These are phyloP conservation scores for Oncorhynchus gorbuscha DNA, from an alignment of 2,113 vertebrate species.

Conservation along the genomic window DNA sequence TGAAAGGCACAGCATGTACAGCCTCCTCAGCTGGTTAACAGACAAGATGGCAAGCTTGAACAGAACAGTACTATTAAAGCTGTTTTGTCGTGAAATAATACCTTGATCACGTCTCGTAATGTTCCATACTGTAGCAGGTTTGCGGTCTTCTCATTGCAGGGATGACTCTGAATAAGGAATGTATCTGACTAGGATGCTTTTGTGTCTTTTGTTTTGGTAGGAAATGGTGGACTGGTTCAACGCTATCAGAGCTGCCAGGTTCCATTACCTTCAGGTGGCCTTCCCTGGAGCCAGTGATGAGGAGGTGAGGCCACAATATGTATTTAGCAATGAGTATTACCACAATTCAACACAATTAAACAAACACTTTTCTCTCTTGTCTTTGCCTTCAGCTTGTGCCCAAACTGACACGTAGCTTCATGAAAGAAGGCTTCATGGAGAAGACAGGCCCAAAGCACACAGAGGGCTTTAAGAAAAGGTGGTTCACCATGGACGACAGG, in stretches of 20 bases:
- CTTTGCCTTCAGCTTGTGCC: conserved; percentile 80
- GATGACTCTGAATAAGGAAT: background rate
- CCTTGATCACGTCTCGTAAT: background rate
- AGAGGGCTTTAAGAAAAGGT: conserved; percentile 94
- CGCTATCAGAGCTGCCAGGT: conserved; percentile 89
- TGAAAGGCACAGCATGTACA: background rate
- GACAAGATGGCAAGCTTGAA: background rate
- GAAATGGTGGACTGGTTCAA: conserved; percentile 98
- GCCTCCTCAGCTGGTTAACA: conserved; percentile 55
- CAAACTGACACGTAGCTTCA: conserved; percentile 92
- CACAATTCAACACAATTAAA: background rate
- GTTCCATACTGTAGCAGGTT: too few species aligned
- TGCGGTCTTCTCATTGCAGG: background rate
- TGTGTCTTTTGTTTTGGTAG: conserved; percentile 59
- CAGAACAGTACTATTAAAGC: background rate
- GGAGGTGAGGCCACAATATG: conserved; percentile 76
- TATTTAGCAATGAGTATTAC: background rate
- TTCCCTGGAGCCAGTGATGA: conserved; percentile 87
- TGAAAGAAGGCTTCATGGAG: conserved; percentile 92
- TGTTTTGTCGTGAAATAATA: background rate
- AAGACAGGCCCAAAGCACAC: conserved; percentile 97
- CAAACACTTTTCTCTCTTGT: background rate
- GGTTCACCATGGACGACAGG: conserved; percentile 96
- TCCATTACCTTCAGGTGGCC: conserved; percentile 95
- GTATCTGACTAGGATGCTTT: background rate